Conservation (phyloP, 2,888 invertebrate genomes). For the Eupelmus urozonus region DNA sequence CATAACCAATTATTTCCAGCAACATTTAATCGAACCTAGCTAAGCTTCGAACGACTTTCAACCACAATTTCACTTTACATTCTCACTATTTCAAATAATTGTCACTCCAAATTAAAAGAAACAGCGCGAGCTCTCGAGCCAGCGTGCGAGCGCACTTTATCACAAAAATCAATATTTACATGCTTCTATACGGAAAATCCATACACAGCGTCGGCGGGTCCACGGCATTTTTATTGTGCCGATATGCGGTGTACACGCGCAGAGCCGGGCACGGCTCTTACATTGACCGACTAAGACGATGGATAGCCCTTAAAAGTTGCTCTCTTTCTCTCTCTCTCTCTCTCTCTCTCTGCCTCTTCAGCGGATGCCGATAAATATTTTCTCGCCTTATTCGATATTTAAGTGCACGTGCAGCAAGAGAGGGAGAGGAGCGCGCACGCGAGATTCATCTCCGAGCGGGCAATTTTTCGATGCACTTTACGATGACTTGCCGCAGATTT, state of each 20-base stretch:
- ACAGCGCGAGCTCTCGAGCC: too few species aligned
- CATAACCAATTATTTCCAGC: too few species aligned
- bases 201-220: background rate
- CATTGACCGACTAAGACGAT: constrained; percentile 28
- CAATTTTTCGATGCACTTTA: constrained; percentile 29
- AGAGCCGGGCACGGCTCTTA: background rate
- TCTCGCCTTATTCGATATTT: constrained; percentile 27
- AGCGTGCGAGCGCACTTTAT: too few species aligned
- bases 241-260: background rate
- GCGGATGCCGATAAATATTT: constrained; percentile 23
- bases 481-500: constrained; percentile 6
- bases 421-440: background rate
- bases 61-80: too few species aligned
- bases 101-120: too few species aligned
- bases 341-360: too few species aligned
- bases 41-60: too few species aligned
- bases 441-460: constrained; percentile 8
- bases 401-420: background rate
- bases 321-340: too few species aligned
- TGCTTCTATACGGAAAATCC: background rate
- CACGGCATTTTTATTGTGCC: background rate
- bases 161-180: constrained; percentile 27
- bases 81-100: too few species aligned
- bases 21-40: too few species aligned
- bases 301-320: constrained; percentile 20